A percentile compares a stretch with the other conserved stretches of the same genome.
These are phyloP conservation scores for Sardina pilchardus DNA, from an alignment of 2,113 vertebrate genomes.

Conservation along the genomic window DNA sequence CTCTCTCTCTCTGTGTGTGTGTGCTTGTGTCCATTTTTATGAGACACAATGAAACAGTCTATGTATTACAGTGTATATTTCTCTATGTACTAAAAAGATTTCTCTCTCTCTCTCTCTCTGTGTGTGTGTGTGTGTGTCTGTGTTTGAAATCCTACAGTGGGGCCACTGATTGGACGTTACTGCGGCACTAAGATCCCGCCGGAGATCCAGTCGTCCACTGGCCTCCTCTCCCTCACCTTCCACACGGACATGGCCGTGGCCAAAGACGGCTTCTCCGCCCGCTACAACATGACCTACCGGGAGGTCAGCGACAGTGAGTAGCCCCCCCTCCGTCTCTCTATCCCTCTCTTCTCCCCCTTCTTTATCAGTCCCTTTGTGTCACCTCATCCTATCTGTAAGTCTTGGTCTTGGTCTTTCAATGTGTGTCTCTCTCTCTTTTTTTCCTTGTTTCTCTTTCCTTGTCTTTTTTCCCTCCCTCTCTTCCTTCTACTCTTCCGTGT, in stretches of 20 bases:
- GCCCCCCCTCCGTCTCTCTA: neutral
- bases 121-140: neutral
- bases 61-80: neutral
- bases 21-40: slow-evolving; percentile 25
- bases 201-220: slow-evolving; percentile 89
- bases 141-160: slow-evolving; percentile 68
- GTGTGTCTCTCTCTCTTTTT: slow-evolving; percentile 9
- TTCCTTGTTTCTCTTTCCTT: neutral
- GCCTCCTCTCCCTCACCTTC: slow-evolving; percentile 92
- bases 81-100: neutral
- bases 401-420: neutral
- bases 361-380: neutral
- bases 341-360: neutral
- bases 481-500: slow-evolving; percentile 63
- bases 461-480: slow-evolving; percentile 42
- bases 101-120: neutral
- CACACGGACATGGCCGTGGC: slow-evolving; percentile 98
- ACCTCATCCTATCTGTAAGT: neutral
- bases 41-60: slow-evolving; percentile 26
- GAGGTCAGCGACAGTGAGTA: slow-evolving; percentile 83
- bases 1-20: neutral
- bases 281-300: slow-evolving; percentile 90
- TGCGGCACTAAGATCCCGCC: slow-evolving; percentile 93
- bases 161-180: slow-evolving; percentile 95
- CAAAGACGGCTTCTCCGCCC: slow-evolving; percentile 96